phyloP scores from a whole-genome alignment of 1,140 invertebrate genomes.

The Sitodiplosis mosellana region DNA sequence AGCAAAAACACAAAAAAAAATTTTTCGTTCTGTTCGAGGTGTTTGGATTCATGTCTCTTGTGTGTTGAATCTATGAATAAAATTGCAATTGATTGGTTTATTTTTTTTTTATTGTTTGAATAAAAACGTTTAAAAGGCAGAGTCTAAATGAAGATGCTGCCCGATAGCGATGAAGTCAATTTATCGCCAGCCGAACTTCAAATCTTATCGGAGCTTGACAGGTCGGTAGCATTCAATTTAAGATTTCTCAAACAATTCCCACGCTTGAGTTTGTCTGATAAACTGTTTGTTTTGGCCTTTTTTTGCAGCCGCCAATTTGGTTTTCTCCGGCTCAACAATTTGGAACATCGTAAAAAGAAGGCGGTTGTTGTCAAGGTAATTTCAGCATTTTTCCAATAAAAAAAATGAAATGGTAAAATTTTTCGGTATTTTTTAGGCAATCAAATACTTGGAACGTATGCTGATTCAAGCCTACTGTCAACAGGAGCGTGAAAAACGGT shows the following conservation, averaged over 20 bases:
- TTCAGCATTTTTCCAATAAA: constrained; percentile 4
- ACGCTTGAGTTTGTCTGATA: not conserved
- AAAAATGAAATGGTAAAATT: not conserved
- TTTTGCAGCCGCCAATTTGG: constrained; percentile 67
- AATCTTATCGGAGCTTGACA: constrained; percentile 67
- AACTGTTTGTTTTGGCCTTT: constrained; percentile 7
- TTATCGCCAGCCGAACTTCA: constrained; percentile 54
- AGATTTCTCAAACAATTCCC: not conserved
- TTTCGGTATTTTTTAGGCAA: constrained; percentile 28
- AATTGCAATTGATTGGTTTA: not conserved
- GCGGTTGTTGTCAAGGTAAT: constrained; percentile 53
- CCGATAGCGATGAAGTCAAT: constrained; percentile 16
- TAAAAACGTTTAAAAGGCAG: not conserved
- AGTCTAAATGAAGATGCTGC: not conserved
- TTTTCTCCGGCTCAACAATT: constrained; percentile 55
- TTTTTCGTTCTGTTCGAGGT: no score
- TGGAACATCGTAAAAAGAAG: constrained; percentile 59
- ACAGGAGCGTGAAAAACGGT: constrained; percentile 19
- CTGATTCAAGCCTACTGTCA: constrained; percentile 53
- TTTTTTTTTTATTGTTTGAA: not conserved
- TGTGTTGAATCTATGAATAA: not conserved
- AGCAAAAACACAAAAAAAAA: no score
- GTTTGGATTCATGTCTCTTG: no score
- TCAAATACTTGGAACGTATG: constrained; percentile 70
- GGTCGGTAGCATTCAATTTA: constrained; percentile 30